phyloP scores from a whole-genome alignment of 2,888 invertebrate genomes.

The Lasiommata megera region DNA sequence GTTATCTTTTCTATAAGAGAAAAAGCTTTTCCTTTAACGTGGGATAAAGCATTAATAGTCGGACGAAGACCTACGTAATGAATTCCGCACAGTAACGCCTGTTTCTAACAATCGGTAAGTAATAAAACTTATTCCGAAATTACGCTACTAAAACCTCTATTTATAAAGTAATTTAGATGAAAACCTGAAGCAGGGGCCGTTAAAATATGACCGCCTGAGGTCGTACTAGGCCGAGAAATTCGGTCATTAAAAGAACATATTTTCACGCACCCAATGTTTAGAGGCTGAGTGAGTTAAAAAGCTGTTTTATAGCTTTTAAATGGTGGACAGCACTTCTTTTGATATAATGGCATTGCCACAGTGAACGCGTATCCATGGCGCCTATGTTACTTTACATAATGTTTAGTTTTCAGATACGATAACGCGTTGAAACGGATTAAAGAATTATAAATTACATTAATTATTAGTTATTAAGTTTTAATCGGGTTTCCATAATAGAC shows the following conservation, averaged over 20 bases:
- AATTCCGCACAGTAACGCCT: not conserved
- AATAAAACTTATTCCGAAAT: constrained; percentile 9
- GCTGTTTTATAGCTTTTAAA: constrained; percentile 72
- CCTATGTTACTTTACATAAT: too few relatives aligned
- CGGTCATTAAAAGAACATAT: constrained; percentile 68
- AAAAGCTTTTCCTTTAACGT: too few relatives aligned
- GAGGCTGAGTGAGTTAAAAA: constrained; percentile 58
- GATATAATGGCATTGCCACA: constrained; percentile 39
- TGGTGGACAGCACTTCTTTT: constrained; percentile 63
- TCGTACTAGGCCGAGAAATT: constrained; percentile 46
- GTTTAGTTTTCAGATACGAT: too few relatives aligned
- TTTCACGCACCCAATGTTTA: constrained; percentile 66
- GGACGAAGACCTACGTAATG: too few relatives aligned
- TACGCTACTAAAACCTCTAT: constrained; percentile 18
- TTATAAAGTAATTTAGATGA: constrained; percentile 31
- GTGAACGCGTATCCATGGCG: constrained; percentile 40
- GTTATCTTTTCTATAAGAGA: too few relatives aligned
- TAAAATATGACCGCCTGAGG: constrained; percentile 30
- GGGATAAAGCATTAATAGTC: too few relatives aligned
- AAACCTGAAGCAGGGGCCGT: constrained; percentile 13
- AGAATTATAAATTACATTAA: too few relatives aligned
- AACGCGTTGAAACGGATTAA: too few relatives aligned
- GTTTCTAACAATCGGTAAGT: not conserved
- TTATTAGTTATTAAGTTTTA: too few relatives aligned
- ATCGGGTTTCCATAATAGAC: too few relatives aligned